phyloP scores from a whole-genome alignment of 2,797 vertebrate species.

The Propithecus deckenii region DNA sequence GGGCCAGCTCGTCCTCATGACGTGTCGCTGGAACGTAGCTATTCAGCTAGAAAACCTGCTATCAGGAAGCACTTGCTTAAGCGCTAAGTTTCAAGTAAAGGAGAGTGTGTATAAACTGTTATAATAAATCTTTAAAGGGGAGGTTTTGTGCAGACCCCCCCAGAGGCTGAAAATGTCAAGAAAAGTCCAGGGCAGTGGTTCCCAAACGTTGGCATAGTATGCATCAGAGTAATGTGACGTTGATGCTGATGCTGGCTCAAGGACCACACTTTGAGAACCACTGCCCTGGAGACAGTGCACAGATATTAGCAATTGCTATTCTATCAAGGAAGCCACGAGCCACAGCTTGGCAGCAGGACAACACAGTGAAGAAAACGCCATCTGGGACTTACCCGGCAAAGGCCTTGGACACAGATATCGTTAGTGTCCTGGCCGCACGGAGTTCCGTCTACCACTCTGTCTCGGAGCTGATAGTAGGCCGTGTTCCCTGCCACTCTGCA shows the following conservation, averaged over 20 bases:
- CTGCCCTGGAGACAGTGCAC: not conserved
- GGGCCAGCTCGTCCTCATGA: not conserved
- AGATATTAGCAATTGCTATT: not conserved
- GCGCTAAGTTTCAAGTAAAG: not conserved
- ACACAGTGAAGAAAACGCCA: not conserved
- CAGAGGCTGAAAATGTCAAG: not conserved
- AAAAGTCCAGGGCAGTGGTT: not conserved
- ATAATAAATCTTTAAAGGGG: not conserved
- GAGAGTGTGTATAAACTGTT: not conserved
- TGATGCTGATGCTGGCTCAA: not conserved
- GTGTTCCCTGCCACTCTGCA: slow-evolving; percentile 97
- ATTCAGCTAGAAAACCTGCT: not conserved
- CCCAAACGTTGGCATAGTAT: not conserved
- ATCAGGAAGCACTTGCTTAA: not conserved
- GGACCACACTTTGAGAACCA: not conserved
- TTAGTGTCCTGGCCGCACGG: slow-evolving; percentile 97
- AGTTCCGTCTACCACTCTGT: slow-evolving; percentile 96
- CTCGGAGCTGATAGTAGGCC: slow-evolving; percentile 98
- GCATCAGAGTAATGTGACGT: not conserved
- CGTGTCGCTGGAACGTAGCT: not conserved
- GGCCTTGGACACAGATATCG: slow-evolving; percentile 98
- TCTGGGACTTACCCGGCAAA: slow-evolving; percentile 92
- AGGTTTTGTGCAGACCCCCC: not conserved
- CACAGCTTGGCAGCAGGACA: not conserved
- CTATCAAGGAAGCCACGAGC: not conserved